These are phyloP conservation scores for Atrina japonica DNA, from an alignment of 2,888 invertebrate genomes.

Conservation along the genomic window DNA sequence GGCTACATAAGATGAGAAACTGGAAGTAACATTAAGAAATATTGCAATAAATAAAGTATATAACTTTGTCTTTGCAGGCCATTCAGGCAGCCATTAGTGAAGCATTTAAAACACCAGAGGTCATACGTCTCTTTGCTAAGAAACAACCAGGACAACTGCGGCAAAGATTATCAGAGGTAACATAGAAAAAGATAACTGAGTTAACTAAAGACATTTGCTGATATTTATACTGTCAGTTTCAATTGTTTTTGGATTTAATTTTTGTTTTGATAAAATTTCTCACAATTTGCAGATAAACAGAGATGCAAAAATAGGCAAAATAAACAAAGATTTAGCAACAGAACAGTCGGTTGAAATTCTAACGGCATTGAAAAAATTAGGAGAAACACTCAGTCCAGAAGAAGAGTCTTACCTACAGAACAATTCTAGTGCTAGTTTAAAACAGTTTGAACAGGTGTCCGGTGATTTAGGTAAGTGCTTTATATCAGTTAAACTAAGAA, in stretches of 20 bases:
- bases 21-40: too few species aligned
- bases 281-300: conserved; percentile 81
- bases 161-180: conserved; percentile 83
- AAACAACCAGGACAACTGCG: conserved; percentile 86
- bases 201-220: too few species aligned
- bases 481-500: background rate
- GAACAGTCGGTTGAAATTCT: conserved; percentile 83
- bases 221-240: too few species aligned
- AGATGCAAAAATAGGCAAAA: conserved; percentile 85
- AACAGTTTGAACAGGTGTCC: conserved; percentile 81
- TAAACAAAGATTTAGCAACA: conserved; percentile 82
- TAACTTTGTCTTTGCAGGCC: conserved; percentile 85
- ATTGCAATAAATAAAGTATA: too few species aligned
- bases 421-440: conserved; percentile 79
- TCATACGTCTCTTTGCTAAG: conserved; percentile 87
- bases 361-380: conserved; percentile 82
- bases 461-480: conserved; percentile 70
- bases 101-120: conserved; percentile 89
- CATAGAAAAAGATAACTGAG: background rate
- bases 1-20: too few species aligned
- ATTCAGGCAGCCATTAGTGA: conserved; percentile 88
- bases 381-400: conserved; percentile 78
- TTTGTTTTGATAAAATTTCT: background rate
- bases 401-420: conserved; percentile 80
- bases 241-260: too few species aligned